These are phyloP conservation scores for Rhagonycha lutea DNA, from an alignment of 2,888 invertebrate genomes.

Conservation along the genomic window DNA sequence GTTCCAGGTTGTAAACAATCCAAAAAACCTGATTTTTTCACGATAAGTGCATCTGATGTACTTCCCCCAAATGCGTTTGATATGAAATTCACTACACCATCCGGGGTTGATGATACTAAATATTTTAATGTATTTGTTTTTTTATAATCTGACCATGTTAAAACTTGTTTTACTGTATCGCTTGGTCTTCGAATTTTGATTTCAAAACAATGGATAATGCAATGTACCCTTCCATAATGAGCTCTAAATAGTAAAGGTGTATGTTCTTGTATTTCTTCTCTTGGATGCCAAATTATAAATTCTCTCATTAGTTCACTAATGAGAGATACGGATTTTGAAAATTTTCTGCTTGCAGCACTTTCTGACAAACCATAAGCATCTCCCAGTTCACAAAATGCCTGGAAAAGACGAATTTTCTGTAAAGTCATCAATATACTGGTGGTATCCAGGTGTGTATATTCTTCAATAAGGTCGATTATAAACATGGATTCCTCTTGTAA, in stretches of 20 bases:
- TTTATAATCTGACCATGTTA: constrained; percentile 47
- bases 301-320: constrained; percentile 4
- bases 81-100: constrained; percentile 24
- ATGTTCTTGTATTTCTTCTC: constrained; percentile 14
- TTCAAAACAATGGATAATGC: constrained; percentile 49
- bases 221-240: constrained; percentile 34
- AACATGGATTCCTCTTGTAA: not conserved
- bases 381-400: not conserved
- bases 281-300: constrained; percentile 24
- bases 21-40: constrained; percentile 25
- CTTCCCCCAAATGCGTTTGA: constrained; percentile 6
- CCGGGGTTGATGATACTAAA: constrained; percentile 34
- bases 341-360: not conserved
- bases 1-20: constrained; percentile 5
- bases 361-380: not conserved
- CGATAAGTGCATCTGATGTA: constrained; percentile 5
- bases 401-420: not conserved
- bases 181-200: constrained; percentile 47
- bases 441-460: not conserved
- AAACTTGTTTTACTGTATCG: constrained; percentile 41
- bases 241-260: constrained; percentile 33
- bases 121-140: constrained; percentile 38
- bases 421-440: not conserved
- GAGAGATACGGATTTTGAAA: not conserved
- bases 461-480: not conserved